Percentiles rank a stretch among this genome's conserved stretches.
Conservation (phyloP, 2,888 invertebrate genomes). For the Lacanobia wlatinum region DNA sequence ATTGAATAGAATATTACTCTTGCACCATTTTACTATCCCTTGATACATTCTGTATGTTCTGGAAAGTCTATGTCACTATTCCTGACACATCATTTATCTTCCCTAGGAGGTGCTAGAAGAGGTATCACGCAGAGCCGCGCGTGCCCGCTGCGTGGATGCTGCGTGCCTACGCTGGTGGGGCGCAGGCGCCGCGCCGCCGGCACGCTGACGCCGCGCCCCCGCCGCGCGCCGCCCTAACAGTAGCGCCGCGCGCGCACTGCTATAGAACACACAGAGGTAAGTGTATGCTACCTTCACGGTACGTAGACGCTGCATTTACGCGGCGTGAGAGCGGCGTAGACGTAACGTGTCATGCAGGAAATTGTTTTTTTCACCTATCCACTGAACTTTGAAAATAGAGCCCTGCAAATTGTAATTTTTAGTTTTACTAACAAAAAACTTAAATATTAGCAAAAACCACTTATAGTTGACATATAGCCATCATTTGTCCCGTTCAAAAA, state of each 20-base stretch:
- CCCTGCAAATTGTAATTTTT: too few species aligned
- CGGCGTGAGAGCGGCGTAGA: not conserved
- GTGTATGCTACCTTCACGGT: not conserved
- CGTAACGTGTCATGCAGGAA: too few species aligned
- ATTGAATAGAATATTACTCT: too few species aligned
- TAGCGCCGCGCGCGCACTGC: constrained; percentile 71
- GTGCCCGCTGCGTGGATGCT: constrained; percentile 97
- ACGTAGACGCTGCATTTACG: not conserved
- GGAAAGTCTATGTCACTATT: not conserved
- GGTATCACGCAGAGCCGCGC: constrained; percentile 95
- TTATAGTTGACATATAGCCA: not conserved
- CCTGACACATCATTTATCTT: constrained; percentile 1
- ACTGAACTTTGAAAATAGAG: too few species aligned
- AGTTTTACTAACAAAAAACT: too few species aligned
- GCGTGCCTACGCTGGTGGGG: constrained; percentile 96
- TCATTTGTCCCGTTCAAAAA: not conserved
- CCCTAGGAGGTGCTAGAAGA: constrained; percentile 97
- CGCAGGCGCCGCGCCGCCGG: constrained; percentile 73
- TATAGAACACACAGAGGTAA: constrained; percentile 56
- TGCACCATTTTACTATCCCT: too few species aligned
- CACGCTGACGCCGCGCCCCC: constrained; percentile 77
- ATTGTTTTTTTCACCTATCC: too few species aligned
- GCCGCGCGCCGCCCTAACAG: constrained; percentile 66
- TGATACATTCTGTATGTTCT: not conserved
- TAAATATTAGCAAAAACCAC: too few species aligned